Base-by-base conservation (phyloP, 1,140 invertebrate species). In the Tetramorium simillimum region DNA sequence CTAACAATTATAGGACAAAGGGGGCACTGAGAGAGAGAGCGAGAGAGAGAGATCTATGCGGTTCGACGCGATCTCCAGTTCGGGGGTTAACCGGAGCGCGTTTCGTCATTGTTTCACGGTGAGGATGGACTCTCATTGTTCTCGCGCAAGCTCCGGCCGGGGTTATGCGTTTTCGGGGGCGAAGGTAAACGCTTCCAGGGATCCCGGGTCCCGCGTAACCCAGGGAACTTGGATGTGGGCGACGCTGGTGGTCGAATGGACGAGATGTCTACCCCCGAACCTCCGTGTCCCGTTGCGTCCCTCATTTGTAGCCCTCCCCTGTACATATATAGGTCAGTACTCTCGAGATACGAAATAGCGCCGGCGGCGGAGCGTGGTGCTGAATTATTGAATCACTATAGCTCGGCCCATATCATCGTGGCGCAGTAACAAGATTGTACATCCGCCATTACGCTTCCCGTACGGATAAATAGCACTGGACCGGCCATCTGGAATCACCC, bases 1-100 rank as follows among this genome's bases (percentile, higher is more conserved):
- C 60, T 58, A 49, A 60, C 87, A 90, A 90, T 91, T 89, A 87
- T 33, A 81, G 85, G 65, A 91, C 89, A 90, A 90, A 90, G 80
- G 62, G 16, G 51, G n/a, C 21, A n/a, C 40, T 73, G 63, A 49
- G 81, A 81, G 40, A 43, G 40, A 43, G 40, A 43, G 40, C 12
- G 49, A 82, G 63, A 40, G 40, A 43, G 43, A 46, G 69, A 80
- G 65, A 72, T 72, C 37, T 28, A 53, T 58, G 51, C 24, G 51
- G 40, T 82, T 70, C 67, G 73, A 85, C 86, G 58, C 78, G 82
- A 85, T 75, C 51, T 51, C 40, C 72, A 63, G 53, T 33, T 49
- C 37, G 10, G 67, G 43, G 80, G 81, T 85, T 88, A 87, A 90
- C 76, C 77, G 70, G 84, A 76, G 33, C 46, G 77, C 58, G 60